Conservation (phyloP, 2,113 vertebrate species). For the Orthochromis malagaraziensis region DNA sequence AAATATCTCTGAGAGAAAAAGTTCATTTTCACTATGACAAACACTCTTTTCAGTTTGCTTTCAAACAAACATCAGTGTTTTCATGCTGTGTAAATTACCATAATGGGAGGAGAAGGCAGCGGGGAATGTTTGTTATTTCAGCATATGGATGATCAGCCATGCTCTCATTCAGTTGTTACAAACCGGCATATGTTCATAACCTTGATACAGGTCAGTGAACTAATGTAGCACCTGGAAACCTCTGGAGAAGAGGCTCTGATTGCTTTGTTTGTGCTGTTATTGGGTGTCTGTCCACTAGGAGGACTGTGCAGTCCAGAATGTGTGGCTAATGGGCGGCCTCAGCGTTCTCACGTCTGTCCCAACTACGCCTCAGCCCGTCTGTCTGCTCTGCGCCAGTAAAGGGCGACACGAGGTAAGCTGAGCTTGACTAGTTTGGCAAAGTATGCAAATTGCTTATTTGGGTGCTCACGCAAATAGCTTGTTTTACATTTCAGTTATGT, state of each 20-base stretch:
- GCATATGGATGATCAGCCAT: background rate
- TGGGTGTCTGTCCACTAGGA: conserved; percentile 64
- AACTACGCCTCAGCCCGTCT: conserved; percentile 77
- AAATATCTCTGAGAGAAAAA: background rate
- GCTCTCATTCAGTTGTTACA: background rate
- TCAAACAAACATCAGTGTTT: background rate
- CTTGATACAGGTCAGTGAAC: background rate
- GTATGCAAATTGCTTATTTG: background rate
- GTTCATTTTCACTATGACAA: background rate
- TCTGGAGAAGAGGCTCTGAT: background rate
- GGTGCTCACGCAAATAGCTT: background rate
- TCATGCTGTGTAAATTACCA: background rate
- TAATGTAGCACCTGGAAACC: background rate
- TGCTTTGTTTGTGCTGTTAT: background rate
- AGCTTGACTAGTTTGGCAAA: background rate
- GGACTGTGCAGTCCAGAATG: conserved; percentile 86
- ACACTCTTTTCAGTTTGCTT: background rate
- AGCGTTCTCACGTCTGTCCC: conserved; percentile 84
- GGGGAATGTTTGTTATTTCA: background rate
- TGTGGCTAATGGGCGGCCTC: conserved; percentile 89
- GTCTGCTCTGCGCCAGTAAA: conserved; percentile 87
- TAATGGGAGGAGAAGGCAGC: background rate
- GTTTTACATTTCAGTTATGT: background rate
- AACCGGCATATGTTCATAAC: background rate
- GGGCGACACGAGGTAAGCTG: conserved; percentile 79